phyloP scores from a whole-genome alignment of 2,888 invertebrate species.

The Lottia scabra region DNA sequence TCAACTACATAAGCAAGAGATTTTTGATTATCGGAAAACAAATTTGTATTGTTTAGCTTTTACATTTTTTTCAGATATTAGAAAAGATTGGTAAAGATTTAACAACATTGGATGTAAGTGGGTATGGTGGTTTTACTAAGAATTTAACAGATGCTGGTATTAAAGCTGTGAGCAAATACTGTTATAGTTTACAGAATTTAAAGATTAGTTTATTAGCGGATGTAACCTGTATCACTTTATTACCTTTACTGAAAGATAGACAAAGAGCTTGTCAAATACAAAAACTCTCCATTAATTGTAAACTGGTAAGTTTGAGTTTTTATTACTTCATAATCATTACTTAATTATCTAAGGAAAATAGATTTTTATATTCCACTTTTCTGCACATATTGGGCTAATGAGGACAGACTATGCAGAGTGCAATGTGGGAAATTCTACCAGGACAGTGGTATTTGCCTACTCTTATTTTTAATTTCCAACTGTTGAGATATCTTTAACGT shows the following conservation, averaged over 20 bases:
- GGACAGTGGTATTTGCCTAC: too few species aligned
- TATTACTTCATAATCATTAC: too few species aligned
- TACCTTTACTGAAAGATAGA: conserved; percentile 48
- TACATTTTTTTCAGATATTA: conserved; percentile 43
- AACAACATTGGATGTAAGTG: conserved; percentile 55
- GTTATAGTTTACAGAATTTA: conserved; percentile 47
- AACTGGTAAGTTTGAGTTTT: conserved; percentile 42
- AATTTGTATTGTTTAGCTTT: too few species aligned
- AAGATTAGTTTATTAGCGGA: conserved; percentile 49
- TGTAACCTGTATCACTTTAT: conserved; percentile 45
- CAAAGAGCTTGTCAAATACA: conserved; percentile 42
- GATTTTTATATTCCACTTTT: too few species aligned
- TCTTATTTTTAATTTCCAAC: too few species aligned
- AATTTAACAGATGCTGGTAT: conserved; percentile 57
- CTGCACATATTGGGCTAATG: too few species aligned
- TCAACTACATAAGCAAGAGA: too few species aligned
- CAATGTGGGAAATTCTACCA: too few species aligned
- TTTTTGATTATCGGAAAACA: too few species aligned
- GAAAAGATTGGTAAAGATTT: conserved; percentile 48
- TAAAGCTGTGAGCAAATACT: conserved; percentile 47
- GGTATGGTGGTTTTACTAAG: conserved; percentile 35
- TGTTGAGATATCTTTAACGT: too few species aligned
- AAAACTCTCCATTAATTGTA: conserved; percentile 49
- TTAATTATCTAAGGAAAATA: too few species aligned
- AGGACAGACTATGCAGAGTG: too few species aligned